Evolutionary conservation across 1,140 invertebrate genomes (phyloP), one percentile per base, ranked within the genome.

Genomic region (Ridgeia piscesae): DNA sequence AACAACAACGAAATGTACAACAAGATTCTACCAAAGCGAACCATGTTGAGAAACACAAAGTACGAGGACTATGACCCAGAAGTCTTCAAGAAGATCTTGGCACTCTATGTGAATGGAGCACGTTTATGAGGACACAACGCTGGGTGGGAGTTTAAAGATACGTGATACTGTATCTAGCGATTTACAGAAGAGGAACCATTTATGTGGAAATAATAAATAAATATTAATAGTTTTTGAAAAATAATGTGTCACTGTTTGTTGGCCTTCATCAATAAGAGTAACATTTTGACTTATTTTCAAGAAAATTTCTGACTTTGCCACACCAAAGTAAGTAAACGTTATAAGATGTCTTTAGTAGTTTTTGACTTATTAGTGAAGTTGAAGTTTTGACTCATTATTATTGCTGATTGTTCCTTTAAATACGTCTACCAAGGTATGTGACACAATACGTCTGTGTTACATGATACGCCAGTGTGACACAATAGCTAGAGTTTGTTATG

Each of bases 21-120:
- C 9, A 96, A 96, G 88, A 92, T 93, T 4, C 21, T 94, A 88
- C 93, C 94, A 4, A 94, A 95, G 93, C 94, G 95, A 17, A 95
- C 95, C 94, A 94, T 94, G 92, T 93, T 94, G 33, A 58, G 93
- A 21, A 97, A 95, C 94, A 98, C 98, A 11, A 95, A 96, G 48
- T 95, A 98, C 91, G 96, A 97, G 91, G 97, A 97, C 50, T 98
- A 98, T 93, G 98, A 98, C 95, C 96, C 96, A 77, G 97, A 97
- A 94, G 97, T 98, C 17, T 97, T 98, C 94, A 97, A 97, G 94
- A 97, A 97, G 94, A 96, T 98, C 91, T 96, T 97, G 94, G 97
- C 97, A 21, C 97, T 98, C 96, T 98, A 98, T 96, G 97, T 97
- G 95, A 97, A 97, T 95, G 95, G 95, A 89, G 88, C 89, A 35